Percentiles rank a stretch among this genome's conserved stretches.
phyloP scores from a whole-genome alignment of 64 coral and sea anemone species.

The Pocillopora verrucosa region DNA sequence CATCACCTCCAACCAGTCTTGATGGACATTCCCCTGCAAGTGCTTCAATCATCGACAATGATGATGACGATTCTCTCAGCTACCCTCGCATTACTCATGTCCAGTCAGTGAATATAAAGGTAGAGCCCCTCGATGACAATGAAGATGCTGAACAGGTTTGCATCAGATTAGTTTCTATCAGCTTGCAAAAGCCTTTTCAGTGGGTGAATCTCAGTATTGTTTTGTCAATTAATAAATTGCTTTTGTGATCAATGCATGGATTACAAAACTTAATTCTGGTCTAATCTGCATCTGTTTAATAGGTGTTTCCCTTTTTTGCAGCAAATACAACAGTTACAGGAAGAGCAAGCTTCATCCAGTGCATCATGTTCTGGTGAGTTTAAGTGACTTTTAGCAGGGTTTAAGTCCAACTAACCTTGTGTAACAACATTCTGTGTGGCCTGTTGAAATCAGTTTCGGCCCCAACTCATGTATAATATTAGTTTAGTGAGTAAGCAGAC shows the following conservation, averaged over 20 bases:
- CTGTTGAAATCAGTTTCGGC: too few species aligned
- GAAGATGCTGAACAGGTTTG: constrained; percentile 73
- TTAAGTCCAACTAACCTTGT: too few species aligned
- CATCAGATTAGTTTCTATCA: neutral
- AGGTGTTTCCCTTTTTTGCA: neutral
- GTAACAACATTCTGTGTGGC: too few species aligned
- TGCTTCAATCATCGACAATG: constrained; percentile 56
- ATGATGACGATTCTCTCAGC: constrained; percentile 45
- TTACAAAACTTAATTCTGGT: too few species aligned
- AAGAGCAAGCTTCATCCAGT: constrained; percentile 66
- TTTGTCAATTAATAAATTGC: too few species aligned
- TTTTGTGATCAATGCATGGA: too few species aligned
- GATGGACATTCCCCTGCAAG: constrained; percentile 47
- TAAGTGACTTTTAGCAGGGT: neutral
- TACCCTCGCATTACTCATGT: constrained; percentile 91
- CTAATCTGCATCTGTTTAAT: too few species aligned
- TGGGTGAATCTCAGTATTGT: too few species aligned
- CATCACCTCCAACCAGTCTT: constrained; percentile 79
- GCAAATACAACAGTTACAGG: constrained; percentile 68
- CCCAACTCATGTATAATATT: too few species aligned
- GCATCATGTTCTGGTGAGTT: constrained; percentile 2
- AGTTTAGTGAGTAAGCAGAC: too few species aligned
- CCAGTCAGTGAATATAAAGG: constrained; percentile 79
- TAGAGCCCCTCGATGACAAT: constrained; percentile 84
- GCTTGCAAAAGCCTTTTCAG: too few species aligned